Evolutionary conservation across 2,113 vertebrate genomes (phyloP), one percentile per base, ranked within the genome.

Genomic region (Psephotus haematonotus): DNA sequence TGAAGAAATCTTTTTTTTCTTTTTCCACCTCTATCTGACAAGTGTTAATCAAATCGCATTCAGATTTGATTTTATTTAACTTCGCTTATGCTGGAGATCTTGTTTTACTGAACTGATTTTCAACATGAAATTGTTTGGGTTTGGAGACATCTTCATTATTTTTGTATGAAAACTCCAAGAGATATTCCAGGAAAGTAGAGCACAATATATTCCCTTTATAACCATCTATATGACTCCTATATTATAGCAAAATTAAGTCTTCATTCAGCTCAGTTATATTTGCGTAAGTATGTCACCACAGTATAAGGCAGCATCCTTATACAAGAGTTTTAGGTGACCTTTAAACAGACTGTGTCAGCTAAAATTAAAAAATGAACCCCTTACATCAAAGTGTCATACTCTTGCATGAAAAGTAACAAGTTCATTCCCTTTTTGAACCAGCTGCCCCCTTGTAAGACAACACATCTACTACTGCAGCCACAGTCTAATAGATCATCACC

Each of bases 11-110:
- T 55, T 77, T 41, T 12, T 57, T 70, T 47, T n/a, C n/a, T 44
- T 60, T 60, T 82, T 50, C 33, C 10, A 17, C 5, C 27, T 28
- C 52, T 71, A 64, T 64, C 31, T 91, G 86, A 71, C 47, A 91
- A 90, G 28, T 35, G 24, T 74, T 96, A 95, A 96, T 96, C 62
- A 92, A 86, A 77, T 37, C 59, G 15, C 16, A 87, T n/a, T 78
- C n/a, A 75, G 11, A 53, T 63, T 55, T 92, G 57, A 77, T 84
- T 94, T 88, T 60, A 85, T 79, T 87, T 85, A 71, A 27, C 22
- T 67, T 67, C 76, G 81, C n/a, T 92, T 77, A 39, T 83, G 50
- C 71, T 93, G 60, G 41, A 79, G 16, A 65, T 86, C 25, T 86
- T 53, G 24, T 64, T 76, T 91, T 60, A 72, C 41, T 35, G 29